These are phyloP conservation scores for Choreutis nemorana DNA, from an alignment of 2,888 invertebrate genomes.

Conservation along the genomic window DNA sequence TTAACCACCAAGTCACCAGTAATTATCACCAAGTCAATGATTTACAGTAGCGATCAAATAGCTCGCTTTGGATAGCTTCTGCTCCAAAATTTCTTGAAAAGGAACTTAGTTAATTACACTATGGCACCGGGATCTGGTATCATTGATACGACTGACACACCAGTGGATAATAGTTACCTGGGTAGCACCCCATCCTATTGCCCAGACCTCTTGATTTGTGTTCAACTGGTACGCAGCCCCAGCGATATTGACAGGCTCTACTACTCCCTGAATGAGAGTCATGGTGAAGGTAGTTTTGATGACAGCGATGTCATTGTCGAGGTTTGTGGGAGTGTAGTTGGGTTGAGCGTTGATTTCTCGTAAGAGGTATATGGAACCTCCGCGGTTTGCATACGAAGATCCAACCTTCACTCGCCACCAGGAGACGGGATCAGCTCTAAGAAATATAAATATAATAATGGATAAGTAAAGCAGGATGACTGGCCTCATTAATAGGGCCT, in stretches of 20 bases:
- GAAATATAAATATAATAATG: background rate
- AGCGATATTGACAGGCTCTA: conserved; percentile 25
- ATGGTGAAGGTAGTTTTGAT: conserved; percentile 26
- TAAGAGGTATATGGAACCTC: conserved; percentile 28
- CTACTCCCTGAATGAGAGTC: conserved; percentile 15
- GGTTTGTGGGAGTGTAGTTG: conserved; percentile 19
- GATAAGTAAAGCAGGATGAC: conserved; percentile 14
- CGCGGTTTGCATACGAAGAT: conserved; percentile 22
- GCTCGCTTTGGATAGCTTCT: no score
- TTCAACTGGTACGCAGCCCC: conserved; percentile 24
- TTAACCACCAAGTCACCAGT: no score
- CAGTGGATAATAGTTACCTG: conserved; percentile 24
- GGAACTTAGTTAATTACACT: no score
- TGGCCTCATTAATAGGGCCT: no score
- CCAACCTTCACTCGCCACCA: conserved; percentile 43
- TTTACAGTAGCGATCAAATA: no score
- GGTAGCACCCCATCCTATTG: conserved; percentile 42
- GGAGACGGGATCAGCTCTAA: conserved; percentile 14
- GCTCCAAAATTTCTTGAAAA: no score
- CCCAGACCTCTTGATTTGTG: conserved; percentile 23
- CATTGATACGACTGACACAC: no score
- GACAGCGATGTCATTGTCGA: conserved; percentile 31
- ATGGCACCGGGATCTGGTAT: no score
- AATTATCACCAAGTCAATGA: no score
- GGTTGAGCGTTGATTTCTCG: conserved; percentile 27